Percentiles rank a stretch among this genome's conserved stretches.
These are phyloP conservation scores for Hemistola chrysoprasaria DNA, from an alignment of 2,888 invertebrate genomes.

Conservation along the genomic window DNA sequence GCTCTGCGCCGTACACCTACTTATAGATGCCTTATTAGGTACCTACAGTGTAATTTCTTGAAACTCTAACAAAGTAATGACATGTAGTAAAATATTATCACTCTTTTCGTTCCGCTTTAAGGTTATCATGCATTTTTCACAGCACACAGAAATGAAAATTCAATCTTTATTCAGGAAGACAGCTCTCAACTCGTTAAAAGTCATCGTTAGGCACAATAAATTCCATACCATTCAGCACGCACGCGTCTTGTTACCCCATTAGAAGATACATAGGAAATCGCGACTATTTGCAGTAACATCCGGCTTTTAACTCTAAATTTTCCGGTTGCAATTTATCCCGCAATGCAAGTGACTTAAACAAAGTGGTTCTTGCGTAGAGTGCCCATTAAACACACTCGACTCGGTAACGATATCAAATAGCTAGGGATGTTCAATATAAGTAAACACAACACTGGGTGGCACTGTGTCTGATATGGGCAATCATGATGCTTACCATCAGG, in stretches of 20 bases:
- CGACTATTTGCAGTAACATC: constrained; percentile 69
- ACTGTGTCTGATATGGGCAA: too few relatives aligned
- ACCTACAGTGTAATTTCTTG: too few relatives aligned
- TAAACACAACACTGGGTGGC: constrained; percentile 5
- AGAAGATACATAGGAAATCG: constrained; percentile 73
- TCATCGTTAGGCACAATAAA: constrained; percentile 38
- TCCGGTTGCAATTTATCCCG: constrained; percentile 75
- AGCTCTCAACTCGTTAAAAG: constrained; percentile 27
- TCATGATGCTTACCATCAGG: too few relatives aligned
- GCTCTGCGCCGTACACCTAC: too few relatives aligned
- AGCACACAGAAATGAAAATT: too few relatives aligned
- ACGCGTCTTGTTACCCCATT: constrained; percentile 57
- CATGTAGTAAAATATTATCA: too few relatives aligned
- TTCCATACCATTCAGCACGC: constrained; percentile 36
- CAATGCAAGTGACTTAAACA: constrained; percentile 46
- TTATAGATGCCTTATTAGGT: too few relatives aligned
- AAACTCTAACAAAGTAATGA: too few relatives aligned
- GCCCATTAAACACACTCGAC: constrained; percentile 36
- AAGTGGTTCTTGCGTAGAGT: constrained; percentile 27
- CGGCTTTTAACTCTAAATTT: constrained; percentile 80
- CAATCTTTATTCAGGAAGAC: constrained; percentile 13
- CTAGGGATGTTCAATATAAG: constrained; percentile 29
- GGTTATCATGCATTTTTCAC: too few relatives aligned
- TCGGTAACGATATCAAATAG: constrained; percentile 6
- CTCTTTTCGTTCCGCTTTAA: too few relatives aligned